Base-by-base conservation (phyloP, 2,888 invertebrate genomes). In the Odontothrips loti region DNA sequence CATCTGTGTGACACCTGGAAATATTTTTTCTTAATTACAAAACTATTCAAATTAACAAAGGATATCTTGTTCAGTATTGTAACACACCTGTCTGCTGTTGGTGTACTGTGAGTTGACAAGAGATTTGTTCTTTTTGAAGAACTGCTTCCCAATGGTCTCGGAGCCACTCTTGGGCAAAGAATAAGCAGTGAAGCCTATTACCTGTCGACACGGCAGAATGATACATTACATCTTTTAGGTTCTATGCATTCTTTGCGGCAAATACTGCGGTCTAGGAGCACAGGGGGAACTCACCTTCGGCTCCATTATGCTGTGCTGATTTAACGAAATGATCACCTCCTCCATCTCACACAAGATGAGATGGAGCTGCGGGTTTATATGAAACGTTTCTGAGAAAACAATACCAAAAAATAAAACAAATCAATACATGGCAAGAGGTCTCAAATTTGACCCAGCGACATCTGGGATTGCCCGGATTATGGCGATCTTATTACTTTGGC, bases 351-450 rank as follows among this genome's bases (percentile, higher is more conserved):
- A 92, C 48, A 96, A 87, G 79, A 92, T 90, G 79, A 97, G 87
- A 85, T 96, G 93, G 75, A 97, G 89, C 89, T 97, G 96, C 0
- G 97, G 97, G 88, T 97, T 97, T 86, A 96, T 95, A 87, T 96
- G 96, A 87, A 97, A 96, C 75, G 96, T 96, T 86, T 96, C 95
- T 91, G 89, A 15, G 87, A 87, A 81, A 82, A 68, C n/a, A 43
- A 43, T 43, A 2, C 34, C 2, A 85, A 83, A 82, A 80, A 34
- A 34, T 12, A 34, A 79, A 29, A 34, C 15, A 34, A 23, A 79
- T n/a, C 2, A 34, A 17, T 29, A 78, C 47, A 63, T 80, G 29
- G 80, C 81, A 43, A 79, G 15, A 79, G 80, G 79, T 82, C 82
- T 80, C 58, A 68, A 79, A 68, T 78, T 81, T 63, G 81, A 82